Conservation (phyloP, 2,888 invertebrate genomes). For the Clepsis dumicolana region DNA sequence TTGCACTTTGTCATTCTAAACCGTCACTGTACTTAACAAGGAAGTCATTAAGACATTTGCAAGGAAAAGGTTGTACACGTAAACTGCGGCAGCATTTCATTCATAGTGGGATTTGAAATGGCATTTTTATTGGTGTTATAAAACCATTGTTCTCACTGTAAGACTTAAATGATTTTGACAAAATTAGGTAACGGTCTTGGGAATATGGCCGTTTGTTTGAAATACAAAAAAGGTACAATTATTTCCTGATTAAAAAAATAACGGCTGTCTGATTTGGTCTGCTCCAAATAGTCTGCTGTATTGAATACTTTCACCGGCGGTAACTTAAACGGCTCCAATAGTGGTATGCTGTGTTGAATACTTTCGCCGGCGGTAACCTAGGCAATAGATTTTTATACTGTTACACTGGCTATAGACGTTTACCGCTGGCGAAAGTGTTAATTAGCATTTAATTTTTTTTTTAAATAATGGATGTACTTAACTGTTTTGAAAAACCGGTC, state of each 20-base stretch:
- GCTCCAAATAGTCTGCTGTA: too few relatives aligned
- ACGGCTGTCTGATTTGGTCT: not conserved
- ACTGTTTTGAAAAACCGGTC: too few relatives aligned
- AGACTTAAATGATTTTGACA: constrained; percentile 24
- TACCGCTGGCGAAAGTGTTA: too few relatives aligned
- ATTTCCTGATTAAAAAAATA: not conserved
- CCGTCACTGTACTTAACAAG: not conserved
- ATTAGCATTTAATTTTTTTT: too few relatives aligned
- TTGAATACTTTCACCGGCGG: too few relatives aligned
- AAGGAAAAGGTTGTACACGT: not conserved
- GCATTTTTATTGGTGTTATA: constrained; percentile 35
- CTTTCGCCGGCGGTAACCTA: too few relatives aligned
- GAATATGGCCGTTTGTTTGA: not conserved
- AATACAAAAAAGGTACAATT: not conserved
- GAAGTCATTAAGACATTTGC: not conserved
- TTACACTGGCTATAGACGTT: too few relatives aligned
- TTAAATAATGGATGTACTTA: too few relatives aligned
- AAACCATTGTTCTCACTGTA: constrained; percentile 28
- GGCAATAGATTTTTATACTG: too few relatives aligned
- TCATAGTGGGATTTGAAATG: constrained; percentile 37
- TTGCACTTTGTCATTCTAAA: not conserved
- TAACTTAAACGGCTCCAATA: too few relatives aligned
- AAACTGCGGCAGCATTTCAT: constrained; percentile 47
- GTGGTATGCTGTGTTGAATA: too few relatives aligned
- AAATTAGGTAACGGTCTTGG: not conserved